A percentile compares a stretch with the other conserved stretches of the same genome.
These are phyloP conservation scores for Meghimatium bilineatum DNA, from an alignment of 2,888 invertebrate genomes.

Conservation along the genomic window DNA sequence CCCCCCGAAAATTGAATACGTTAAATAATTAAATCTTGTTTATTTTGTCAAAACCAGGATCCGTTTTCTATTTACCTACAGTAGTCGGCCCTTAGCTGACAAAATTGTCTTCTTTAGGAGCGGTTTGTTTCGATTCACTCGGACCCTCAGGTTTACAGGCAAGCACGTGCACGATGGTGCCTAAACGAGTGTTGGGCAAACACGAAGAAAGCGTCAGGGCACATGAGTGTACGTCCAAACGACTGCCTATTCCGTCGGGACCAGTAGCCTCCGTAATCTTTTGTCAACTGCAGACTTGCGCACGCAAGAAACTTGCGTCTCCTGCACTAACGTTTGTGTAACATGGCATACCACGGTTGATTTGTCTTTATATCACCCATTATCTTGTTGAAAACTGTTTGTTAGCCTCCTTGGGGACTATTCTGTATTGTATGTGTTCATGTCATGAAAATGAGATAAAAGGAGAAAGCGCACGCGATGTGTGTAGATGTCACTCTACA, in stretches of 20 bases:
- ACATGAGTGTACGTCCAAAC: conserved; percentile 35
- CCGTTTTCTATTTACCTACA: neutral
- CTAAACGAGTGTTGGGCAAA: conserved; percentile 27
- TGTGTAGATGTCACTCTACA: no score
- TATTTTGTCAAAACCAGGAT: conserved; percentile 27
- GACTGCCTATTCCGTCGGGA: conserved; percentile 5
- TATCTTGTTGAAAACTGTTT: no score
- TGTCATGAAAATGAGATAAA: no score
- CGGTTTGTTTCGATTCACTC: conserved; percentile 11
- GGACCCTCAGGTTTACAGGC: conserved; percentile 19
- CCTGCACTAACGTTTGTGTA: neutral
- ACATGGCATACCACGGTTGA: neutral
- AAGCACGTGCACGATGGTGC: conserved; percentile 27
- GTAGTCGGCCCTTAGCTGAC: neutral
- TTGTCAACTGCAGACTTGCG: conserved; percentile 24
- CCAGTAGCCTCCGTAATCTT: conserved; percentile 21
- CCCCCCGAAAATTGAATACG: conserved; percentile 17
- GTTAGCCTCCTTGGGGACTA: no score
- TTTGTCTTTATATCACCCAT: neutral
- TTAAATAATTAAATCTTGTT: neutral
- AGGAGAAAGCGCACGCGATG: no score
- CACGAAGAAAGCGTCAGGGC: conserved; percentile 21
- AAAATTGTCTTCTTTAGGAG: conserved; percentile 2
- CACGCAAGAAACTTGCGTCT: conserved; percentile 12
- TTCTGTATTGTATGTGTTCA: no score